These are phyloP conservation scores for Apus apus DNA, from an alignment of 2,113 vertebrate genomes.

Conservation along the genomic window DNA sequence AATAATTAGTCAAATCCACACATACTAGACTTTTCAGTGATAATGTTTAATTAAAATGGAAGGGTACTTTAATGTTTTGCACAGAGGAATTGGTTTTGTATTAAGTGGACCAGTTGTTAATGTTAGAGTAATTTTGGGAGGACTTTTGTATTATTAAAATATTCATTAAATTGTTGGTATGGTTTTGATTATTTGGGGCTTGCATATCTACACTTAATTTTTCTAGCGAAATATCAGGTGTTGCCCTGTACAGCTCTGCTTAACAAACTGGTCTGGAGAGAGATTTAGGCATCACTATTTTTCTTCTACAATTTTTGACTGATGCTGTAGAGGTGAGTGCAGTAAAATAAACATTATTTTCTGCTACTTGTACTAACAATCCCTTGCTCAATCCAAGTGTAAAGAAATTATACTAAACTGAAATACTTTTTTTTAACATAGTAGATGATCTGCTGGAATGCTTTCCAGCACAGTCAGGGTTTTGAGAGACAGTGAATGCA, in stretches of 20 bases:
- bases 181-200: neutral
- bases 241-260: neutral
- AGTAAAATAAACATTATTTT: conserved; percentile 8
- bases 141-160: conserved; percentile 9
- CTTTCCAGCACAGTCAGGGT: neutral
- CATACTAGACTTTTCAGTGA: neutral
- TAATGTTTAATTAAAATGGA: conserved; percentile 3
- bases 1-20: neutral
- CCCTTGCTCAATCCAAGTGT: neutral
- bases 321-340: neutral
- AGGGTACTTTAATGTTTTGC: neutral
- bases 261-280: neutral
- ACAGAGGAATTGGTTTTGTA: conserved; percentile 10
- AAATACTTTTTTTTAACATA: neutral
- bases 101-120: conserved; percentile 28
- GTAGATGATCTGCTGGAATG: neutral
- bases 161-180: conserved; percentile 21
- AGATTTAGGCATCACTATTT: neutral
- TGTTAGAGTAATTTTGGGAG: neutral
- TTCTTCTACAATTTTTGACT: neutral
- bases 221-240: neutral
- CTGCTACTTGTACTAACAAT: neutral
- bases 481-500: neutral
- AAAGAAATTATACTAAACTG: neutral
- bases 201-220: neutral